Percentiles rank a stretch among this genome's conserved stretches.
Conservation (phyloP, 2,888 invertebrate species). For the Automeris io region DNA sequence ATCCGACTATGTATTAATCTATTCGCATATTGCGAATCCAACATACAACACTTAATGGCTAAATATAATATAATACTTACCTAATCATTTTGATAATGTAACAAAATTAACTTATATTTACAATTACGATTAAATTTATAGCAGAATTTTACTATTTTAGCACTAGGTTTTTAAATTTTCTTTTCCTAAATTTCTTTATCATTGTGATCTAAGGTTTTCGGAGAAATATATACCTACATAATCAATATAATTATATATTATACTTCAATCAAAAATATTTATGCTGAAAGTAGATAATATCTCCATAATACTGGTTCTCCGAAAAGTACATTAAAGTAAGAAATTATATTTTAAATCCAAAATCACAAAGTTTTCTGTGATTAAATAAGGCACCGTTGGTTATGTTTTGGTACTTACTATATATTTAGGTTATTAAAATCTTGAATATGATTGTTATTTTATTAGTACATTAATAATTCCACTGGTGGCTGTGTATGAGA, state of each 20-base stretch:
- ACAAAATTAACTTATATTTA: conserved; percentile 78
- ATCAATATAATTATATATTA: conserved; percentile 8
- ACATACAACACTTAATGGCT: conserved; percentile 75
- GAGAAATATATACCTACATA: conserved; percentile 5
- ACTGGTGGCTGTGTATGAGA: conserved; percentile 71
- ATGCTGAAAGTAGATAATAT: conserved; percentile 17
- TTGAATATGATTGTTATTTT: conserved; percentile 14
- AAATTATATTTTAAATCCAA: conserved; percentile 5
- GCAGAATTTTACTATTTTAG: conserved; percentile 72
- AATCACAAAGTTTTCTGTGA: conserved; percentile 12
- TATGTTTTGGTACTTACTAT: conserved; percentile 24
- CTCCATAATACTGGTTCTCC: conserved; percentile 23
- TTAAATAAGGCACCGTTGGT: conserved; percentile 68
- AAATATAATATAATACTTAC: conserved; percentile 74
- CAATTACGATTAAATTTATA: conserved; percentile 71
- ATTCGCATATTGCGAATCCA: conserved; percentile 74
- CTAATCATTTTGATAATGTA: conserved; percentile 74
- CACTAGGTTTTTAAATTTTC: conserved; percentile 44
- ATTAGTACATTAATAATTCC: conserved; percentile 40
- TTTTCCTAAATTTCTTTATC: conserved; percentile 23
- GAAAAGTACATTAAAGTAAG: conserved; percentile 10
- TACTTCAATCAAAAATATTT: conserved; percentile 11
- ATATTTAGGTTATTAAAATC: conserved; percentile 14
- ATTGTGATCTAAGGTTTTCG: conserved; percentile 7
- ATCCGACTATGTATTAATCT: conserved; percentile 68